Percentiles rank a stretch among this genome's conserved stretches.
These are phyloP conservation scores for Pyxicephalus adspersus DNA, from an alignment of 2,113 vertebrate species.

Conservation along the genomic window DNA sequence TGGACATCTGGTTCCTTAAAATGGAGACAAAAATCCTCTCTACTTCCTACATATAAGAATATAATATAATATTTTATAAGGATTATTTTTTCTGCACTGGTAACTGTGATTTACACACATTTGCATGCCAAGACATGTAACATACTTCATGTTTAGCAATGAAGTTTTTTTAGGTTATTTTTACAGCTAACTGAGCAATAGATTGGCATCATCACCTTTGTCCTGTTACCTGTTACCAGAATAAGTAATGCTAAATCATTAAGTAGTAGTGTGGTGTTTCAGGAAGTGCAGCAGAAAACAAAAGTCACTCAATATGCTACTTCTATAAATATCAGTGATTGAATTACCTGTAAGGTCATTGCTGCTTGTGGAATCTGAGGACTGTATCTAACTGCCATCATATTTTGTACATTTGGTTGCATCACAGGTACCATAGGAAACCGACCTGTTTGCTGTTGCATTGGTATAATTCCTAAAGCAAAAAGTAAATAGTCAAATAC, in stretches of 20 bases:
- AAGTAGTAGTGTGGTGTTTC: neutral
- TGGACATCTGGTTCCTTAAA: too few relatives aligned
- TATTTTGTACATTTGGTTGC: constrained; percentile 92
- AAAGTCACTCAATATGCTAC: neutral
- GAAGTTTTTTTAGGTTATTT: too few relatives aligned
- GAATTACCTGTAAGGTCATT: constrained; percentile 86
- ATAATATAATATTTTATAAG: too few relatives aligned
- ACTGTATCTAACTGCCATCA: constrained; percentile 96
- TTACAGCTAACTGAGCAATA: too few relatives aligned
- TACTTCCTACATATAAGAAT: too few relatives aligned
- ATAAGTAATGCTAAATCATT: neutral
- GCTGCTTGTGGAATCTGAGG: constrained; percentile 88
- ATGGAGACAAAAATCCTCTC: too few relatives aligned
- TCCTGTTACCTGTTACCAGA: too few relatives aligned
- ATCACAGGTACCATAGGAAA: constrained; percentile 93
- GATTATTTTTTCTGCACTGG: too few relatives aligned
- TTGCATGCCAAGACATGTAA: too few relatives aligned
- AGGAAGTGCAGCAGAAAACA: neutral
- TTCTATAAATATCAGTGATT: neutral
- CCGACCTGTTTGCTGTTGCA: constrained; percentile 83
- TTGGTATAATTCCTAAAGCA: constrained; percentile 83
- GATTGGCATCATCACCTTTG: too few relatives aligned
- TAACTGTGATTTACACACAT: too few relatives aligned
- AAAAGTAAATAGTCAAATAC: constrained; percentile 41
- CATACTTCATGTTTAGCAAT: too few relatives aligned